These are phyloP conservation scores for Rhizoglyphus robini DNA, from an alignment of 1,140 invertebrate genomes.

Conservation along the genomic window DNA sequence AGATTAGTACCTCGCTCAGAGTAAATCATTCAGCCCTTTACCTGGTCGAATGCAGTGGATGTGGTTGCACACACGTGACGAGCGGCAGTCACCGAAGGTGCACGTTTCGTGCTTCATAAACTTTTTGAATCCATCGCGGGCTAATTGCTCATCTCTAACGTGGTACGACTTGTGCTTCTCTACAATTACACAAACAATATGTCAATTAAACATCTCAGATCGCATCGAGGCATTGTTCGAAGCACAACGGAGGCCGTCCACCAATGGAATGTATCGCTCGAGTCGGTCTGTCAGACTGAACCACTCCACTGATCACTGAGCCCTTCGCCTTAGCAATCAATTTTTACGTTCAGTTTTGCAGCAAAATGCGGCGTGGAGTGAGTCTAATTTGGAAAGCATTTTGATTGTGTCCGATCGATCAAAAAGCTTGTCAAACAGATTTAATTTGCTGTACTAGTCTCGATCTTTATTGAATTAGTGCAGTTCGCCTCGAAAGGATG, in stretches of 20 bases:
- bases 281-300: too few species aligned
- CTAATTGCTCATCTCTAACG: constrained; percentile 89
- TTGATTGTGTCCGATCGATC: too few species aligned
- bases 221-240: too few species aligned
- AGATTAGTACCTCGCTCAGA: not conserved
- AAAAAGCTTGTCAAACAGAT: constrained; percentile 1
- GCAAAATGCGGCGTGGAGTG: too few species aligned
- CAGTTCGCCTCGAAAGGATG: too few species aligned
- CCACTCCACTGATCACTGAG: too few species aligned
- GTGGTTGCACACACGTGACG: constrained; percentile 89
- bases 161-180: constrained; percentile 99
- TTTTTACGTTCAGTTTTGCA: too few species aligned
- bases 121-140: constrained; percentile 93
- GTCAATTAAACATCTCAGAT: too few species aligned
- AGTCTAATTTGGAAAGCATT: too few species aligned
- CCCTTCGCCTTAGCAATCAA: too few species aligned
- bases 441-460: not conserved
- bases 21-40: constrained; percentile 23
- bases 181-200: constrained; percentile 32
- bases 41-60: constrained; percentile 89
- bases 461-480: not conserved
- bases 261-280: too few species aligned
- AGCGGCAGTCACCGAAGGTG: constrained; percentile 74
- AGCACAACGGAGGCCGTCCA: too few species aligned
- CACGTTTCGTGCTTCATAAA: constrained; percentile 95